Evolutionary conservation across 2,113 vertebrate genomes (phyloP).

Genomic region (Oxyruncus cristatus): DNA sequence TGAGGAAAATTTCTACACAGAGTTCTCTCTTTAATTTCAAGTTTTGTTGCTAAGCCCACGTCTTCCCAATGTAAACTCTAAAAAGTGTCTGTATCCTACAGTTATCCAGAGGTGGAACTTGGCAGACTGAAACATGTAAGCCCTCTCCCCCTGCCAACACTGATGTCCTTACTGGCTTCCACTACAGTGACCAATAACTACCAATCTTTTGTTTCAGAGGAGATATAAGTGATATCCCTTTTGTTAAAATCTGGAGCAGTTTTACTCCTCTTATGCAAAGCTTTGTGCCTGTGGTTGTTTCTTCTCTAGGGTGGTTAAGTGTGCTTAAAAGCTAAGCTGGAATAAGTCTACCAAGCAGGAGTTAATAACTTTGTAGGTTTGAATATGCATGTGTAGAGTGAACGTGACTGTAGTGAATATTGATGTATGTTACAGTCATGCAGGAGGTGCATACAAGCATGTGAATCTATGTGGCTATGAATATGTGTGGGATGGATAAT

Average conservation of each 20-base stretch:
- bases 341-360: not conserved
- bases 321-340: not conserved
- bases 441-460: not conserved
- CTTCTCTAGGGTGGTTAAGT: not conserved
- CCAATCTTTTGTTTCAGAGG: not conserved
- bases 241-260: not conserved
- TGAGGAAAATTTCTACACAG: not conserved
- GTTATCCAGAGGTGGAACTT: not conserved
- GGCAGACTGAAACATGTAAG: not conserved
- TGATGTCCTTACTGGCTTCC: not conserved
- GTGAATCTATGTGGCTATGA: not conserved
- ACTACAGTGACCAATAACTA: not conserved
- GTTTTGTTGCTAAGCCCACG: not conserved
- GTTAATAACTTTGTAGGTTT: rapidly evolving
- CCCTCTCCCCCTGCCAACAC: not conserved
- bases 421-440: not conserved
- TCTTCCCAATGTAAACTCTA: not conserved
- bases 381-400: not conserved
- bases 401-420: not conserved
- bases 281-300: not conserved
- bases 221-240: not conserved
- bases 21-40: not conserved
- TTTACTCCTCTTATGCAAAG: not conserved
- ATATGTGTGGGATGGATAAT: not conserved
- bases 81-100: not conserved